phyloP scores from a whole-genome alignment of 2,888 invertebrate species.

The Conomelus anceps region DNA sequence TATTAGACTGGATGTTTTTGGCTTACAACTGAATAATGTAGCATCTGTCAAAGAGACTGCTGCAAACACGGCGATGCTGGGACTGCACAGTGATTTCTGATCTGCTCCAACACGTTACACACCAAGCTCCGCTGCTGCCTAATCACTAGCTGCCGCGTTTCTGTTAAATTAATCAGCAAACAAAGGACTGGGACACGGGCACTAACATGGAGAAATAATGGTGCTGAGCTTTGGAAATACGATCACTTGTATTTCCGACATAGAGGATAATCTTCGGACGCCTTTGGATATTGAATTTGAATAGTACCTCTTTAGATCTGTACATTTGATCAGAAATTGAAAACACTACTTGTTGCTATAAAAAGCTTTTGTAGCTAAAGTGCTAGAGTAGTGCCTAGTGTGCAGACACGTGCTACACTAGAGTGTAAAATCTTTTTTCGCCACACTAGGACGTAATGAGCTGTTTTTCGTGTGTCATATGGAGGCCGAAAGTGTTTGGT shows the following conservation, averaged over 20 bases:
- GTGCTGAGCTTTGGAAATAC: not conserved
- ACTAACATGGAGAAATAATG: not conserved
- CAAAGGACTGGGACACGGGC: not conserved
- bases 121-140: not conserved
- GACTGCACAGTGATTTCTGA: not conserved
- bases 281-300: not conserved
- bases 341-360: no score
- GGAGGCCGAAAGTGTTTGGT: no score
- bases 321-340: not conserved
- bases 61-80: not conserved
- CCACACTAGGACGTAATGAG: no score
- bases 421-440: no score
- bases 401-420: no score
- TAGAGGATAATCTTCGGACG: not conserved
- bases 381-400: no score
- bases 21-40: not conserved
- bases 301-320: not conserved
- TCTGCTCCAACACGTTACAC: not conserved
- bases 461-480: no score
- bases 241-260: not conserved
- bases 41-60: not conserved
- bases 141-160: not conserved
- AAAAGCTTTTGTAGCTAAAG: no score
- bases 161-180: not conserved
- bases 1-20: not conserved